These are phyloP conservation scores for Oceanodroma leucorhoa DNA, from an alignment of 2,797 vertebrate species.

Conservation along the genomic window DNA sequence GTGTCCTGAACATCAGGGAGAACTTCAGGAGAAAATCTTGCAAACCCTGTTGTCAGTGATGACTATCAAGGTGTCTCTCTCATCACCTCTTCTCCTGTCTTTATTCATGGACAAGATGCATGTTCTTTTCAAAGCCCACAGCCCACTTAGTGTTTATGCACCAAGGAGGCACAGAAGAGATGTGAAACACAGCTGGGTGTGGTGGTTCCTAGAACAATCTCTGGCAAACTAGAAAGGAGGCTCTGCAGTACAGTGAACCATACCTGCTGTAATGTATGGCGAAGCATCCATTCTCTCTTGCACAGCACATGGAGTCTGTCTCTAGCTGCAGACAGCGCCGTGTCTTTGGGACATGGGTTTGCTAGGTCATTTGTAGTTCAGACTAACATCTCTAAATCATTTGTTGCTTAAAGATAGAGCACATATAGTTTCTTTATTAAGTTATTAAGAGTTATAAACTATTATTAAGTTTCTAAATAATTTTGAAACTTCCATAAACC, in stretches of 20 bases:
- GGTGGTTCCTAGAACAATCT: neutral
- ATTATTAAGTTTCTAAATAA: neutral
- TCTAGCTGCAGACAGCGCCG: neutral
- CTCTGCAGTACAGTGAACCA: neutral
- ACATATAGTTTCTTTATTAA: neutral
- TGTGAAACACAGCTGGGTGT: neutral
- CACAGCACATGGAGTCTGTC: neutral
- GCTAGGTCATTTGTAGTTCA: neutral
- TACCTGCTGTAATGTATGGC: neutral
- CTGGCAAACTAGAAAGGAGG: neutral
- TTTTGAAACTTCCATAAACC: neutral
- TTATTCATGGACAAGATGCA: accelerated
- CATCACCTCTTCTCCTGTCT: neutral
- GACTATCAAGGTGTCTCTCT: neutral
- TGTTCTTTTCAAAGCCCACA: neutral
- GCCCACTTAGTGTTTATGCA: neutral
- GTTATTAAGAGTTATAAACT: neutral
- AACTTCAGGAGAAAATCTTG: neutral
- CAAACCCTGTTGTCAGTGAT: neutral
- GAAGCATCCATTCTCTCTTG: neutral
- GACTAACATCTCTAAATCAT: neutral
- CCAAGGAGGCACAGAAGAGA: neutral
- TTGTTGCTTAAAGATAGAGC: neutral
- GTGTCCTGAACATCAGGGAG: neutral
- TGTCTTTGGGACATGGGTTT: neutral